Evolutionary conservation across 2,888 invertebrate species (phyloP), one percentile per base, ranked within the genome.

Genomic region (Cheilosia vulpina): DNA sequence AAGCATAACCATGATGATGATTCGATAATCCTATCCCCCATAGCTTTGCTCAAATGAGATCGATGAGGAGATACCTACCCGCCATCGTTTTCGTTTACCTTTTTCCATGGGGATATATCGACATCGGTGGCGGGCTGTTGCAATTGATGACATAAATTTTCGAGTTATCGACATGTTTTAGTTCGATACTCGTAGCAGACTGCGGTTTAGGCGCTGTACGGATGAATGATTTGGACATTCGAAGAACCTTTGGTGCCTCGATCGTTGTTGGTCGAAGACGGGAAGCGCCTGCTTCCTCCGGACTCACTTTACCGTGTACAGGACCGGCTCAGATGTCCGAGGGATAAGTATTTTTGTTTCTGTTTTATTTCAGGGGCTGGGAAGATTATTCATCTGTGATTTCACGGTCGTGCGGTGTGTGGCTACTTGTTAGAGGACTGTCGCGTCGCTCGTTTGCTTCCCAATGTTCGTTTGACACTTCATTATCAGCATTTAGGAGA

Each of bases 91-190:
- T 71, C 57, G 27, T n/a, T n/a, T n/a, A n/a, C n/a, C n/a, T 66
- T 60, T 50, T 53, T 53, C 38, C 24, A 50, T 57, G 50, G 50
- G 38, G 38, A 38, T 38, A 19, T 17, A 17, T 45, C 55, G 73
- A 66, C 76, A 71, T 85, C 72, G 81, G 81, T 85, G 85, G 85
- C 77, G 81, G 81, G 68, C 85, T 85, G 66, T 68, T 77, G 85
- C 85, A 81, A 85, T 85, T 85, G 85, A 85, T 85, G 85, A 85
- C 85, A 85, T 85, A 85, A 85, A 85, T 85, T 85, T 85, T 85
- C 85, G 76, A 85, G 81, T 77, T 81, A 80, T 85, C 85, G 85
- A 85, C 75, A 85, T 82, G 45, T 76, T 85, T 76, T 45, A 69
- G 69, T 79, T 80, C 53, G 80, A 71, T 69, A 69, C 57, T 68